Base-by-base conservation (phyloP, 2,797 vertebrate species). In the Mormyrus proboscirostris region DNA sequence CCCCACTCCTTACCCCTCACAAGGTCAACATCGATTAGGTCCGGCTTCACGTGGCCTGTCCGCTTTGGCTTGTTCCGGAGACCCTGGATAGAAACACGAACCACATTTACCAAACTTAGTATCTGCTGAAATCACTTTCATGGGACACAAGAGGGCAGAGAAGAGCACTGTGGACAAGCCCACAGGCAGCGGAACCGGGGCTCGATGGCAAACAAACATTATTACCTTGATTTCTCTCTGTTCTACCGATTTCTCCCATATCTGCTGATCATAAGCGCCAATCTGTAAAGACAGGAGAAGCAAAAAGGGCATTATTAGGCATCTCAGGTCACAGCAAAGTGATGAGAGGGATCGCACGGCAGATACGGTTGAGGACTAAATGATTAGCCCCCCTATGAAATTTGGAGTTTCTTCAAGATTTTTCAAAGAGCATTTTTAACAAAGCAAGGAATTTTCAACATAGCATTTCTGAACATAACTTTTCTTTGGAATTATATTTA, bases 211-310 rank as follows among this genome's bases (percentile, higher is more conserved):
- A n/a, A 79, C 5, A 41, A 14, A 16, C 73, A 44, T 7, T 82
- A 2, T 94, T 94, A 99, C 98, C 98, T 99, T 99, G 92, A 99
- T 99, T 95, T 99, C 98, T 96, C 97, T 95, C 95, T 99, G 98
- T 91, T 99, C 98, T 94, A 99, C 98, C 76, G 98, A 99, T 94
- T 99, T 99, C 95, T 99, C 98, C 98, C 98, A 99, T 96, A 99
- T 99, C 96, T 99, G 98, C 92, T 99, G 98, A 94, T 99, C 98
- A 90, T 99, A 99, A 47, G 98, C 98, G 88, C 98, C 98, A 91
- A 99, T 99, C 98, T 99, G 93, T 87, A 93, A 90, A 93, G 69
- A 90, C 90, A 89, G 91, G 65, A 92, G n/a, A 84, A 25, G n/a
- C 38, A 84, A 84, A 84, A 3, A 14, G 4, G n/a, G 33, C 73